Evolutionary conservation across 2,888 invertebrate genomes (phyloP).

Genomic region (Sesia apiformis): DNA sequence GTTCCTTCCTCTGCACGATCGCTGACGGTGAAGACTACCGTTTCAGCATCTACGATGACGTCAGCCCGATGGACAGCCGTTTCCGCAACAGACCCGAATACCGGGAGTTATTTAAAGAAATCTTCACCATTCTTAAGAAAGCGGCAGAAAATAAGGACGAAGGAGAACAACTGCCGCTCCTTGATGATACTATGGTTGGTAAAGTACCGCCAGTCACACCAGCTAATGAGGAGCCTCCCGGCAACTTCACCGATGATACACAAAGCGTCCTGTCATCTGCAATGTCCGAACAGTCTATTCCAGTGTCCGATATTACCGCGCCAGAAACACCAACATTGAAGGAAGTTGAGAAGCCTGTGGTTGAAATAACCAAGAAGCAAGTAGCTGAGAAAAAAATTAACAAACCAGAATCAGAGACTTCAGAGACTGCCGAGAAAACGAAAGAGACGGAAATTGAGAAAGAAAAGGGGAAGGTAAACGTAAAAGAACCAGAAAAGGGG

Average conservation of each 20-base stretch:
- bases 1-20: slow-evolving; percentile 89
- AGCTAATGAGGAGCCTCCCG: slow-evolving; percentile 77
- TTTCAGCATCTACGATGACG: slow-evolving; percentile 89
- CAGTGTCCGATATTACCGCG: slow-evolving; percentile 79
- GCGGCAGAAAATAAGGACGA: slow-evolving; percentile 89
- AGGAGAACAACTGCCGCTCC: slow-evolving; percentile 81
- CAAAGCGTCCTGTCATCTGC: slow-evolving; percentile 85
- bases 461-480: slow-evolving; percentile 46
- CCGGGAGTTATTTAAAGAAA: slow-evolving; percentile 86
- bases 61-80: slow-evolving; percentile 84
- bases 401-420: neutral
- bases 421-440: slow-evolving; percentile 21
- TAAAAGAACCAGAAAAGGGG: slow-evolving; percentile 31
- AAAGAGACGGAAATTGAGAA: slow-evolving; percentile 30
- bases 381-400: slow-evolving; percentile 29
- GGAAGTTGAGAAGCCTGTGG: slow-evolving; percentile 44
- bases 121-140: slow-evolving; percentile 87
- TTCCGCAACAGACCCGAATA: slow-evolving; percentile 90
- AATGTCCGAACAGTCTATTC: slow-evolving; percentile 82
- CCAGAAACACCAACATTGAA: slow-evolving; percentile 71
- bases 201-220: slow-evolving; percentile 82
- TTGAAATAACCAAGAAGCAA: slow-evolving; percentile 42
- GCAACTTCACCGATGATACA: slow-evolving; percentile 80
- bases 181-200: slow-evolving; percentile 77
- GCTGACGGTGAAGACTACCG: slow-evolving; percentile 90